phyloP scores from a whole-genome alignment of 2,797 vertebrate genomes.

The Telmatherina bonti region DNA sequence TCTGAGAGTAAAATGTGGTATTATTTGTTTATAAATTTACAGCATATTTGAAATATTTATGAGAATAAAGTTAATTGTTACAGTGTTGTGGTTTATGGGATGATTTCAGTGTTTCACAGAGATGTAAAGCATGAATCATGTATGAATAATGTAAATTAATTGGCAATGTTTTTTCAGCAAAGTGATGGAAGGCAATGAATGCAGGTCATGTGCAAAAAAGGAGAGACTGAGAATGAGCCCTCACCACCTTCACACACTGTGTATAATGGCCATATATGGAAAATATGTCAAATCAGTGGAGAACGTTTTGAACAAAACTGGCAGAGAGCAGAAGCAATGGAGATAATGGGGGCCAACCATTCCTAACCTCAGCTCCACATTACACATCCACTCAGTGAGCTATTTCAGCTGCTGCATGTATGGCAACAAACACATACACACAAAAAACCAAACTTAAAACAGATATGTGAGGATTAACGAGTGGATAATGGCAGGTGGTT shows the following conservation, averaged over 20 bases:
- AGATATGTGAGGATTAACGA: slow-evolving; percentile 57
- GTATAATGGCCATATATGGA: slow-evolving; percentile 33
- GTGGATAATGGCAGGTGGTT: slow-evolving; percentile 66
- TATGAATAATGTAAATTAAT: slow-evolving; percentile 33
- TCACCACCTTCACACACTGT: slow-evolving; percentile 14
- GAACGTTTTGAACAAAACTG: slow-evolving; percentile 45
- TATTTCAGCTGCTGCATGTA: slow-evolving; percentile 62
- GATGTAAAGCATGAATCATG: slow-evolving; percentile 21
- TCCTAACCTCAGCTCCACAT: slow-evolving; percentile 71
- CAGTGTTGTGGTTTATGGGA: not conserved
- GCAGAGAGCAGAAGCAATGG: slow-evolving; percentile 38
- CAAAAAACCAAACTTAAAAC: slow-evolving; percentile 65
- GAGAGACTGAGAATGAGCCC: slow-evolving; percentile 19
- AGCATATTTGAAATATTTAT: not conserved
- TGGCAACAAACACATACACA: slow-evolving; percentile 45
- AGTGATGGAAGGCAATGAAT: slow-evolving; percentile 3
- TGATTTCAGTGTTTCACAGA: not conserved
- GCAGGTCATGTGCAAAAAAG: slow-evolving; percentile 8
- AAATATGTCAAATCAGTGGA: slow-evolving; percentile 24
- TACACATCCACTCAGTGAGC: slow-evolving; percentile 62
- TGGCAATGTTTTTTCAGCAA: slow-evolving; percentile 20
- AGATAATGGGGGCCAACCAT: slow-evolving; percentile 69
- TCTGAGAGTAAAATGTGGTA: not conserved
- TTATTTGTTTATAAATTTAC: not conserved
- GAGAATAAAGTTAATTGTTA: not conserved